Evolutionary conservation across 1,140 invertebrate genomes (phyloP).

Genomic region (Drosophila ambigua): DNA sequence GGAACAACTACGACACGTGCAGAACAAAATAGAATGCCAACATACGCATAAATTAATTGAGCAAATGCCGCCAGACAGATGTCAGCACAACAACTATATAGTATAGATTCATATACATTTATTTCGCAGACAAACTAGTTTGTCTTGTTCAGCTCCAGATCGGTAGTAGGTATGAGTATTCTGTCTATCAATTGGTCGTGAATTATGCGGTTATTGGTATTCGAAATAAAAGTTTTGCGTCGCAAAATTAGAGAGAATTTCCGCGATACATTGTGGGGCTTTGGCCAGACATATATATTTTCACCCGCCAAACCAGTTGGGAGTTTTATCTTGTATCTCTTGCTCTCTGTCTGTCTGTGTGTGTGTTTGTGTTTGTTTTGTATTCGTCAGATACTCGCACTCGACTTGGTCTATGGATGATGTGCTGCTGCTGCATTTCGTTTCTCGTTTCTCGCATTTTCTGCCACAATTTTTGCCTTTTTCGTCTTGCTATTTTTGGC

Average conservation of each 20-base stretch:
- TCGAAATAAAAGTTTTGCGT: conserved; percentile 47
- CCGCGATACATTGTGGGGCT: conserved; percentile 35
- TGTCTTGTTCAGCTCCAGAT: conserved; percentile 42
- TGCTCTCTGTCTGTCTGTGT: too few relatives aligned
- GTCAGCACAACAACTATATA: conserved; percentile 6
- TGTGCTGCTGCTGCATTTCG: conserved; percentile 28
- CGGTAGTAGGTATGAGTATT: conserved; percentile 30
- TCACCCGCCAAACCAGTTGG: conserved; percentile 54
- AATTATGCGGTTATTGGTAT: conserved; percentile 29
- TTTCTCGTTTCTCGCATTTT: conserved; percentile 38
- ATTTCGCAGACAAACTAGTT: conserved; percentile 40
- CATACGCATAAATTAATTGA: conserved; percentile 26
- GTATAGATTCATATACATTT: conserved; percentile 1
- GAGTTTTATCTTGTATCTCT: conserved; percentile 10
- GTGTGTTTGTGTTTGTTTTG: conserved; percentile 5
- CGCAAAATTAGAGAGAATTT: conserved; percentile 52
- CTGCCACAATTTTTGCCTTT: conserved; percentile 33
- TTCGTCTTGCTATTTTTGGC: conserved; percentile 37
- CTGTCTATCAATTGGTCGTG: conserved; percentile 31
- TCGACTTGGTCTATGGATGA: conserved; percentile 29
- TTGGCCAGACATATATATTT: conserved; percentile 28
- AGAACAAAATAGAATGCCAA: conserved; percentile 20
- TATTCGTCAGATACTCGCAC: conserved; percentile 43
- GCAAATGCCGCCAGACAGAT: conserved; percentile 28
- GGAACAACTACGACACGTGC: conserved; percentile 35